Evolutionary conservation across 1,140 invertebrate species (phyloP).

Genomic region (Anastrepha ludens): DNA sequence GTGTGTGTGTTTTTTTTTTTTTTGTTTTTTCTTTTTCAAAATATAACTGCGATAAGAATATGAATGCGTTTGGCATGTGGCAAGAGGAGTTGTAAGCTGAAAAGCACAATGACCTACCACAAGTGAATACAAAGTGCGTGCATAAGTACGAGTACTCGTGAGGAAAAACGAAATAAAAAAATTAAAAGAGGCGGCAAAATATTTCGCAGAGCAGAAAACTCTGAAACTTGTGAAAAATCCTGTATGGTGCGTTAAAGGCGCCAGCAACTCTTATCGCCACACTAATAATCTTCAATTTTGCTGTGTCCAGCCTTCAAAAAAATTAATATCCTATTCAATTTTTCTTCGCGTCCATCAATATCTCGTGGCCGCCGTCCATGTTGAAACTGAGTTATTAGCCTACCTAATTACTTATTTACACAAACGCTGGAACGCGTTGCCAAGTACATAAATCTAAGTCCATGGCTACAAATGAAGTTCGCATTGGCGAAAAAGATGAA

Average conservation of each 20-base stretch:
- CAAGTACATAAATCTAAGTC: slow-evolving; percentile 17
- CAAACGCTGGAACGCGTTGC: not conserved
- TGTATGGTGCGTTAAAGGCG: not conserved
- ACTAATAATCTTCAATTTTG: slow-evolving; percentile 42
- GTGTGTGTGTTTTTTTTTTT: not conserved
- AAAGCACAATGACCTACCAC: slow-evolving; percentile 32
- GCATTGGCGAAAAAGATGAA: not conserved
- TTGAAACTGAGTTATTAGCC: slow-evolving; percentile 32
- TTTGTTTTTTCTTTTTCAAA: not conserved
- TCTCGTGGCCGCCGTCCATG: not conserved
- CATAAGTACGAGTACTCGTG: not conserved
- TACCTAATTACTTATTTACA: slow-evolving; percentile 45
- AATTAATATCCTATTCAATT: slow-evolving; percentile 24
- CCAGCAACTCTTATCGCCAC: slow-evolving; percentile 27
- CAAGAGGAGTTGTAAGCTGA: not conserved
- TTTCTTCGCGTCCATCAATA: not conserved
- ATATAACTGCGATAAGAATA: not conserved
- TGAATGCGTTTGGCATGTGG: not conserved
- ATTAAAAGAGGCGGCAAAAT: not conserved
- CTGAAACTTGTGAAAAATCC: not conserved
- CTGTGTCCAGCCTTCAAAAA: slow-evolving; percentile 1
- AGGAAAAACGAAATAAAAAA: not conserved
- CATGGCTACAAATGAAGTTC: not conserved
- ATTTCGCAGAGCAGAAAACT: not conserved
- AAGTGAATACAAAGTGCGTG: not conserved